Conservation (phyloP, 2,888 invertebrate genomes). For the Reticulitermes lucifugus region DNA sequence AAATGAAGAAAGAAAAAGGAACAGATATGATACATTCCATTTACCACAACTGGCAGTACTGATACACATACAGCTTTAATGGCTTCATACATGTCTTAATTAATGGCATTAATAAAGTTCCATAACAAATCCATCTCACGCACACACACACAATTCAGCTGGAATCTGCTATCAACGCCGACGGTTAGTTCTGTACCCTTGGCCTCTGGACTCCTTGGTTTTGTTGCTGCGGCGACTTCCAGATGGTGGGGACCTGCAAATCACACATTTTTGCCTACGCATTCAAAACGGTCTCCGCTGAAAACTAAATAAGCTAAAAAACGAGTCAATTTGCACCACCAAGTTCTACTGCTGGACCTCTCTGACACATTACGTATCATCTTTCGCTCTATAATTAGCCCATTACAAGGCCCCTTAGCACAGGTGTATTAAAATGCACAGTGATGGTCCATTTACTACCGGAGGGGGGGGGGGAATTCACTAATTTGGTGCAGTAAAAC, state of each 20-base stretch:
- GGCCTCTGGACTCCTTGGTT: constrained; percentile 19
- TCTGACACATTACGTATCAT: too few relatives aligned
- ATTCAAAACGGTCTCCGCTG: neutral
- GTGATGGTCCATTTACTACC: too few relatives aligned
- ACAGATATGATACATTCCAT: neutral
- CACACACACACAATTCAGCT: neutral
- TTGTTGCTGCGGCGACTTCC: constrained; percentile 24
- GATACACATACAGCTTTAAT: neutral
- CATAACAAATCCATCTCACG: neutral
- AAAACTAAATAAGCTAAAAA: neutral
- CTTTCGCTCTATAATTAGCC: too few relatives aligned
- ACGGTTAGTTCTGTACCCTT: constrained; percentile 10
- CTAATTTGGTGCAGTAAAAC: too few relatives aligned
- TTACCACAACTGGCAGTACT: neutral
- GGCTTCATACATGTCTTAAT: neutral
- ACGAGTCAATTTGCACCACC: too few relatives aligned
- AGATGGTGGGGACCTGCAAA: constrained; percentile 26
- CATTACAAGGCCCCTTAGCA: too few relatives aligned
- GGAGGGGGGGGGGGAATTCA: too few relatives aligned
- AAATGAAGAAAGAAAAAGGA: neutral
- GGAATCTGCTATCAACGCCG: constrained; percentile 27
- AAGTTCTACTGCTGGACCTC: too few relatives aligned
- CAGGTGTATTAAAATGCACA: too few relatives aligned
- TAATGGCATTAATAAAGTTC: neutral
- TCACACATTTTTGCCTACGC: neutral